Evolutionary conservation across 2,113 vertebrate genomes (phyloP).

Genomic region (Dasyurus viverrinus): DNA sequence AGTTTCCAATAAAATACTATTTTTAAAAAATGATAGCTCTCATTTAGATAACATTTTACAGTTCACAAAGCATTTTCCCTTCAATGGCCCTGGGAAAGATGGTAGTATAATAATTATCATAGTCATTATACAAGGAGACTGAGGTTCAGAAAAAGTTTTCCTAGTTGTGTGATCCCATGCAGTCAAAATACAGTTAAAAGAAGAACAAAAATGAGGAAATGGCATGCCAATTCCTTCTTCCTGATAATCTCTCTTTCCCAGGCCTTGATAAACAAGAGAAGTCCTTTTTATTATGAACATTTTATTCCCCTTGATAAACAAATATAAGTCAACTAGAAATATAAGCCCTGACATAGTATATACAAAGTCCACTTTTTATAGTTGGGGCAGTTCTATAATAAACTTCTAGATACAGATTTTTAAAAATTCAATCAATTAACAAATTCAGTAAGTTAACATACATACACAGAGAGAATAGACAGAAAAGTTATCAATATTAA

Average conservation of each 20-base stretch:
- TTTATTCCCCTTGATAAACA: not conserved
- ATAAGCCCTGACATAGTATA: not conserved
- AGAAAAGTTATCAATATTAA: conserved; percentile 2
- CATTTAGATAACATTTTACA: not conserved
- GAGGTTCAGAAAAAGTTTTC: not conserved
- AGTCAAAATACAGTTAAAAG: not conserved
- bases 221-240: not conserved
- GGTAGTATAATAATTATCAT: not conserved
- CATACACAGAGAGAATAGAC: not conserved
- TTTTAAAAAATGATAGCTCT: not conserved
- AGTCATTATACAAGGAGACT: not conserved
- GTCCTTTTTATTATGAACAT: conserved; percentile 3
- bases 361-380: conserved; percentile 5
- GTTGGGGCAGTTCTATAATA: conserved; percentile 21
- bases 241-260: not conserved
- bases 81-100: not conserved
- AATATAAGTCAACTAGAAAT: not conserved
- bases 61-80: not conserved
- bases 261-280: conserved; percentile 26
- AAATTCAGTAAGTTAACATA: not conserved
- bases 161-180: not conserved
- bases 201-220: not conserved
- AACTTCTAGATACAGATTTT: not conserved
- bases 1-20: too few species aligned
- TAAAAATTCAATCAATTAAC: not conserved